phyloP scores from a whole-genome alignment of 30 jellyfish, hydroid and myxozoan species.

The Hydractinia echinata region DNA sequence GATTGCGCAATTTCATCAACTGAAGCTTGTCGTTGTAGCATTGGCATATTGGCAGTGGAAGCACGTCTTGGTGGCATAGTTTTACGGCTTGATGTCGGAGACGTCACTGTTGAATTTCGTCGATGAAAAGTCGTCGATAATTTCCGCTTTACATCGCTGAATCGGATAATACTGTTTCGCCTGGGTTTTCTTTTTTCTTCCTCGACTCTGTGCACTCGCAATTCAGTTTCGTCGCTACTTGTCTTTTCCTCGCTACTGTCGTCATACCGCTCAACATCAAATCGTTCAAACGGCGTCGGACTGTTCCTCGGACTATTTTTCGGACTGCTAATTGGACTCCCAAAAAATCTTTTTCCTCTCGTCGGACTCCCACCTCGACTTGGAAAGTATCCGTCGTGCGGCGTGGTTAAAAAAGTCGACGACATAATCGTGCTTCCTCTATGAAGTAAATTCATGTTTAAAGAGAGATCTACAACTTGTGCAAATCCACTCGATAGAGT shows the following conservation, averaged over 20 bases:
- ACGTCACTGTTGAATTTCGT: not conserved
- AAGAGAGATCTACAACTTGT: too few relatives aligned
- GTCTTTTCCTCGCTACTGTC: not conserved
- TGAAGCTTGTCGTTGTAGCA: constrained; percentile 5
- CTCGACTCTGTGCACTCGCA: not conserved
- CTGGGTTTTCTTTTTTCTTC: constrained; percentile 9
- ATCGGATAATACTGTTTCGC: constrained; percentile 1
- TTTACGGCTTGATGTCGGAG: not conserved
- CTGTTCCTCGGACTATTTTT: constrained; percentile 3
- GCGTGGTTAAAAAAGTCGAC: too few relatives aligned
- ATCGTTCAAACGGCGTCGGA: constrained; percentile 1
- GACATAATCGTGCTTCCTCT: too few relatives aligned
- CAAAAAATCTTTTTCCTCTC: not conserved
- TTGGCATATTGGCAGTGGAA: not conserved
- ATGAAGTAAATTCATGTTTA: too few relatives aligned
- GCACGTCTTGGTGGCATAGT: not conserved
- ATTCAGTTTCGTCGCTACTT: constrained; percentile 2
- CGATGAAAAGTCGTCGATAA: constrained; percentile 28
- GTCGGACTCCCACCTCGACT: not conserved
- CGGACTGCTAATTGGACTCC: not conserved
- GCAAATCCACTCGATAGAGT: too few relatives aligned
- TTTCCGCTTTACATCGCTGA: constrained; percentile 23
- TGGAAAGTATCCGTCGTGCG: too few relatives aligned
- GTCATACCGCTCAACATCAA: not conserved
- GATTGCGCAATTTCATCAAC: not conserved